Conservation (phyloP, 2,888 invertebrate species). For the Oxyscelio sp. region DNA sequence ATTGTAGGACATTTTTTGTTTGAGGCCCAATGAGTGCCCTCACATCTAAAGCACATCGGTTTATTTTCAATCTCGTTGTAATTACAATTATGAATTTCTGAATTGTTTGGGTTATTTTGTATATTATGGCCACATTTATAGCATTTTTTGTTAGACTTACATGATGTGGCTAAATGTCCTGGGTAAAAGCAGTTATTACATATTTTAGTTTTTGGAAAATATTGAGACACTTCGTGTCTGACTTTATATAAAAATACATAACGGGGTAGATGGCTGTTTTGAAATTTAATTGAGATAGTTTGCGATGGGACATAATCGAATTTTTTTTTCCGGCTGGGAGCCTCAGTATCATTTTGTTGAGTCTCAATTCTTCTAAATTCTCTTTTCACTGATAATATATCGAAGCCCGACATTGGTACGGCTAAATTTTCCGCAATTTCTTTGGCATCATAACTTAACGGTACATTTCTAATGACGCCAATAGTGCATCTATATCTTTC, state of each 20-base stretch:
- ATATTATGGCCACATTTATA: slow-evolving; percentile 1
- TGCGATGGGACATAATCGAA: neutral
- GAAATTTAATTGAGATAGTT: slow-evolving; percentile 15
- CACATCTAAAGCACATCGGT: too few relatives aligned
- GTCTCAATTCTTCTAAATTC: neutral
- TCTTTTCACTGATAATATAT: neutral
- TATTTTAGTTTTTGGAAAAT: neutral
- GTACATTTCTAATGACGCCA: neutral
- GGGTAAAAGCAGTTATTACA: too few relatives aligned
- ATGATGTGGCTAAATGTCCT: too few relatives aligned
- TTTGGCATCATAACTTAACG: neutral
- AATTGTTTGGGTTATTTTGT: too few relatives aligned
- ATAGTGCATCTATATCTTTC: neutral
- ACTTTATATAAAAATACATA: neutral
- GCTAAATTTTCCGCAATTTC: neutral
- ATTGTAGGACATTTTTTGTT: too few relatives aligned
- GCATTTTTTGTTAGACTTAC: slow-evolving; percentile 12
- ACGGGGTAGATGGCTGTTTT: neutral
- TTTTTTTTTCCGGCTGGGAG: neutral
- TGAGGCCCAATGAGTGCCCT: too few relatives aligned
- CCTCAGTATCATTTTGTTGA: neutral
- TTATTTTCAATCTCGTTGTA: too few relatives aligned
- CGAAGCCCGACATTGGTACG: neutral
- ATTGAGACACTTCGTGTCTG: neutral
- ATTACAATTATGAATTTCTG: too few relatives aligned